Evolutionary conservation across 2,113 vertebrate genomes (phyloP), one percentile per base, ranked within the genome.

Genomic region (Morone chrysops): DNA sequence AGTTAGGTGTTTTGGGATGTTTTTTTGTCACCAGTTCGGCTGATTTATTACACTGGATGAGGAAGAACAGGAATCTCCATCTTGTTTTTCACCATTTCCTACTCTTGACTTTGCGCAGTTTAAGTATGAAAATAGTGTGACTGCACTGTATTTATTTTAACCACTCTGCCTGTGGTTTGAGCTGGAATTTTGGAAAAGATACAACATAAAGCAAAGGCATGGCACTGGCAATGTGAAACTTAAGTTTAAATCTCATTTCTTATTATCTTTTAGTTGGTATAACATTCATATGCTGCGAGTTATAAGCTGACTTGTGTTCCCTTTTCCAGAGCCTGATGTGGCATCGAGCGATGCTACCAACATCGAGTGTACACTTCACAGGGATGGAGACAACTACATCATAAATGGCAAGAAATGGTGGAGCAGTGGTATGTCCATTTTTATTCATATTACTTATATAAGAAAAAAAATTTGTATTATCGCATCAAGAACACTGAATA

Each of bases 401-500:
- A 92, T 99, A 43, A 95, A 97, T 4, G 97, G 97, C 87, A 97
- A 95, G 94, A 99, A 99, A 71, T 99, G 98, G 97, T 99, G 98
- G 98, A 97, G 94, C 93, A 97, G 96, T 38, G 97, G 98, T 99
- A 80, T 93, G 97, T 96, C 4, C 16, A 0, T 82, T 45, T 75
- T 11, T 57, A 10, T 75, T 78, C 68, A 14, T 18, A 0, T 22
- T 67, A 38, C 12, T 20, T 50, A 2, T 50, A 25, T 22, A 17
- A 17, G 17, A 10, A 72, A 6, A 48, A 14, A 63, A 8, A 68
- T 4, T 5, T 6, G 1, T 54, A 17, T 38, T n/a, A 60, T 17
- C 8, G n/a, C 16, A 57, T 6, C 2, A 76, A n/a, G 2, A 56
- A 5, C 5, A 36, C 6, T 13, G 2, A 62, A 31, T 4, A 56